Conservation (phyloP, 1,140 invertebrate species). For the Charaxes varanes region DNA sequence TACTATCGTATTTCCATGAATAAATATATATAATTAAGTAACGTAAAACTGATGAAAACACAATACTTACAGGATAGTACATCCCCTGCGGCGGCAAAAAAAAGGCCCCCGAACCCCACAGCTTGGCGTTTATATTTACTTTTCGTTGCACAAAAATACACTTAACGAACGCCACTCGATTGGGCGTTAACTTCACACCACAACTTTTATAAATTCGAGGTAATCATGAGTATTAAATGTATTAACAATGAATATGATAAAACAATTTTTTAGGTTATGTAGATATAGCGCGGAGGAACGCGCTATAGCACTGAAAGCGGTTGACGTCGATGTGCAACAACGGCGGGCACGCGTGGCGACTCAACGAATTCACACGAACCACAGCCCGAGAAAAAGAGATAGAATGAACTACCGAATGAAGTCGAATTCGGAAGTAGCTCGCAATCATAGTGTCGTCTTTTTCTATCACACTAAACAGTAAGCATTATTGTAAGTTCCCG, state of each 20-base stretch:
- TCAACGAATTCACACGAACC: constrained; percentile 47
- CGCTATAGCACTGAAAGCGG: constrained; percentile 68
- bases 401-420: constrained; percentile 18
- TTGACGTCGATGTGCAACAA: constrained; percentile 71
- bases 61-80: constrained; percentile 91
- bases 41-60: no score
- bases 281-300: constrained; percentile 66
- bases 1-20: no score
- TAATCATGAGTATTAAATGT: constrained; percentile 65
- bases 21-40: no score
- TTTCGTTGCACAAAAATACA: constrained; percentile 73
- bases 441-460: constrained; percentile 13
- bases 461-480: constrained; percentile 13
- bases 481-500: constrained; percentile 3
- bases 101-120: constrained; percentile 94
- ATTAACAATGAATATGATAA: constrained; percentile 46
- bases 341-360: constrained; percentile 57
- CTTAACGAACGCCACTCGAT: constrained; percentile 59
- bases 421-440: no score
- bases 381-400: constrained; percentile 42
- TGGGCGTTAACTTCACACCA: constrained; percentile 63
- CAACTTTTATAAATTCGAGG: constrained; percentile 61
- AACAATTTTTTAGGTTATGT: constrained; percentile 66
- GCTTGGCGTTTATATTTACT: constrained; percentile 88
- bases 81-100: constrained; percentile 94